phyloP scores from a whole-genome alignment of 1,140 invertebrate species.

The Apis dorsata region DNA sequence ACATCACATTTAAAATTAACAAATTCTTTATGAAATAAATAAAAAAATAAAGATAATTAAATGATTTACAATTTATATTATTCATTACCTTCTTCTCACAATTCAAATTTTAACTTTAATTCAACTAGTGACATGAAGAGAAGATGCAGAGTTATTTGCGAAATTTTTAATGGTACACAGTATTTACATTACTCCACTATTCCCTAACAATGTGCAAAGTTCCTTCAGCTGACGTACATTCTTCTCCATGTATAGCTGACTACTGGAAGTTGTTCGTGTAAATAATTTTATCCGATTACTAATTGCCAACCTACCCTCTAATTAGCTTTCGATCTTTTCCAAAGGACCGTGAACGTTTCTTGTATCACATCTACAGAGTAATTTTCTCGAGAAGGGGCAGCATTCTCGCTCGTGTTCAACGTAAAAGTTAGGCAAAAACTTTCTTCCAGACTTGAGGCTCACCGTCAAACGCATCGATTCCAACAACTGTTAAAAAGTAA shows the following conservation, averaged over 20 bases:
- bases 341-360: background rate
- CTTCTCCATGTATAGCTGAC: background rate
- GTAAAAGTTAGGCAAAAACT: background rate
- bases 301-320: background rate
- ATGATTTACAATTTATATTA: too few relatives aligned
- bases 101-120: too few relatives aligned
- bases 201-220: background rate
- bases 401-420: background rate
- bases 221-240: too few relatives aligned
- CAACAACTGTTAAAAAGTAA: conserved; percentile 7
- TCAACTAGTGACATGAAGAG: too few relatives aligned
- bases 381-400: background rate
- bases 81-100: too few relatives aligned
- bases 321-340: background rate
- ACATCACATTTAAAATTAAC: too few relatives aligned
- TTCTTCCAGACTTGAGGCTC: background rate
- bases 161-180: too few relatives aligned
- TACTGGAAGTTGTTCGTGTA: background rate
- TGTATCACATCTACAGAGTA: background rate
- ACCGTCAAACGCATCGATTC: conserved; percentile 1
- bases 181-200: too few relatives aligned
- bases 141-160: too few relatives aligned
- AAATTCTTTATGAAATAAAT: too few relatives aligned
- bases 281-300: background rate
- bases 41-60: too few relatives aligned